Conservation (phyloP, 2,113 vertebrate species). For the Benitochromis conjunctus region DNA sequence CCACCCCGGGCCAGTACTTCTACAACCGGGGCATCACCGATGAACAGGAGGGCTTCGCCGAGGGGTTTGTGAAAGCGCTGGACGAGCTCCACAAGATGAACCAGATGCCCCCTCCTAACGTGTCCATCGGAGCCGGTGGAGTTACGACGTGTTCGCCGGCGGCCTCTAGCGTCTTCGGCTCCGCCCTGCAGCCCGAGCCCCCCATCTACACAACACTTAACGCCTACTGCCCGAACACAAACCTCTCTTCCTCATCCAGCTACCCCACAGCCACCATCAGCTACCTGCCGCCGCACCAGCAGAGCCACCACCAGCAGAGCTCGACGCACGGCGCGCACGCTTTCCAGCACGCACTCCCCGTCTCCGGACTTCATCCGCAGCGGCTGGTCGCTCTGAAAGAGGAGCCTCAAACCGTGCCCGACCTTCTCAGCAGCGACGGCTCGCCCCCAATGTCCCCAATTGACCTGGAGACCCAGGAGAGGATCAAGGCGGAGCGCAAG, state of each 20-base stretch:
- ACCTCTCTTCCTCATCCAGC: conserved; percentile 71
- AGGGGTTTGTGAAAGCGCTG: conserved; percentile 88
- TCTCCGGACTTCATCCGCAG: conserved; percentile 57
- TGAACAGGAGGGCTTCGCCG: conserved; percentile 88
- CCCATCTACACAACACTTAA: conserved; percentile 89
- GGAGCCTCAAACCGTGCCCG: conserved; percentile 88
- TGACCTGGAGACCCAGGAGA: conserved; percentile 88
- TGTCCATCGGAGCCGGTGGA: conserved; percentile 80
- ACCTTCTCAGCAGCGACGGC: conserved; percentile 81
- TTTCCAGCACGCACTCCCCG: conserved; percentile 63
- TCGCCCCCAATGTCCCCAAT: conserved; percentile 87
- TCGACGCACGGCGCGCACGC: conserved; percentile 58
- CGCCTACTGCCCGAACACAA: conserved; percentile 76
- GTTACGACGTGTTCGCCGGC: conserved; percentile 74
- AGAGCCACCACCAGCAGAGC: conserved; percentile 71
- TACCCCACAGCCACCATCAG: conserved; percentile 74
- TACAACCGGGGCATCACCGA: conserved; percentile 82
- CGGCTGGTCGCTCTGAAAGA: conserved; percentile 80
- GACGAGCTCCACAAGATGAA: conserved; percentile 94
- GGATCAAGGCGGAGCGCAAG: conserved; percentile 89
- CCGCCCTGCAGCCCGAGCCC: conserved; percentile 78
- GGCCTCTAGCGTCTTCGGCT: conserved; percentile 78
- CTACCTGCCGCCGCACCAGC: conserved; percentile 80
- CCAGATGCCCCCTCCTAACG: conserved; percentile 86
- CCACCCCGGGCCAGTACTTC: conserved; percentile 82